Evolutionary conservation across 2,113 vertebrate genomes (phyloP), one percentile per base, ranked within the genome.

Genomic region (Fukomys damarensis): DNA sequence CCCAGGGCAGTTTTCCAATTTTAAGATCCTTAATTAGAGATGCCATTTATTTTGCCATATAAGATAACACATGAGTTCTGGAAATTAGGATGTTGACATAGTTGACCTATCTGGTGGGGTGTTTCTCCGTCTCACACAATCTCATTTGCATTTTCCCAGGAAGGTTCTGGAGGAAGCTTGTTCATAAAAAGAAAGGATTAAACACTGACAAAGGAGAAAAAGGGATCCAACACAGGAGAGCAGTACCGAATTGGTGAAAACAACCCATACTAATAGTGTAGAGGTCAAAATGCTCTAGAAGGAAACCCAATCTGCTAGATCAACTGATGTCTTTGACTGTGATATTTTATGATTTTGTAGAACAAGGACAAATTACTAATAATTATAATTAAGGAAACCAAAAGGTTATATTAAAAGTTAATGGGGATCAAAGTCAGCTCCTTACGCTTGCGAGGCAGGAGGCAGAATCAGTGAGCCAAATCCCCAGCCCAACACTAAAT

Each of bases 381-480:
- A 80, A 58, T 20, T 72, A 88, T 94, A 86, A 83, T 41, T 94
- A 94, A 92, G 32, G 30, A 76, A 94, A 84, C 26, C 61, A 77
- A 76, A 92, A 80, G 20, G 11, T 52, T 89, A 43, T 35, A 89
- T 63, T 77, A 92, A 88, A 94, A 85, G 85, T 93, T 80, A 89
- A 89, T 17, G 20, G n/a, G n/a, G n/a, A n/a, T n/a, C n/a, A n/a
- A n/a, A n/a, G n/a, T n/a, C n/a, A n/a, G n/a, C n/a, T n/a, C n/a
- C n/a, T n/a, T n/a, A n/a, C n/a, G n/a, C n/a, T n/a, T n/a, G n/a
- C n/a, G n/a, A n/a, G n/a, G n/a, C n/a, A n/a, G n/a, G n/a, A n/a
- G n/a, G n/a, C n/a, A n/a, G n/a, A n/a, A n/a, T n/a, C n/a, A n/a
- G n/a, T n/a, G n/a, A n/a, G n/a, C n/a, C n/a, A n/a, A n/a, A n/a